Percentiles rank a stretch among this genome's conserved stretches.
phyloP scores from a whole-genome alignment of 2,888 invertebrate genomes.

The Augochlorella aurata region DNA sequence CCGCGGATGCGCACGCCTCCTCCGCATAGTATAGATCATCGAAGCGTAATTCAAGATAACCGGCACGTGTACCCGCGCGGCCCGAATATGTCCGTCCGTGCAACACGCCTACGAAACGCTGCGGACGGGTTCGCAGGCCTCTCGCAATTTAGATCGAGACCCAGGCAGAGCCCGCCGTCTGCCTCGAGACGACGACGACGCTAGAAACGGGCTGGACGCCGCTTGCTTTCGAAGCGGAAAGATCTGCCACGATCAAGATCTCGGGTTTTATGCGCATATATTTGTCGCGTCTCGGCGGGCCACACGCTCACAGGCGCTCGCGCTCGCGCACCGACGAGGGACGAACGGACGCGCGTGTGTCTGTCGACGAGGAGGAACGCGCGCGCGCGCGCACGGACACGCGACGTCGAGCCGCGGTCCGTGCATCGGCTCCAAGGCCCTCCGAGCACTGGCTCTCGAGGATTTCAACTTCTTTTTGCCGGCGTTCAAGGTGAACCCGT shows the following conservation, averaged over 20 bases:
- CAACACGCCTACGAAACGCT: neutral
- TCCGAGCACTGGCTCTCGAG: constrained; percentile 50
- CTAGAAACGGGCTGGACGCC: neutral
- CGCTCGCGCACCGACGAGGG: neutral
- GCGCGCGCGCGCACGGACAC: neutral
- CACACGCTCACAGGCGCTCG: neutral
- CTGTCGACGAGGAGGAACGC: neutral
- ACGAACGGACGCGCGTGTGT: neutral
- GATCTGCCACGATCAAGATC: constrained; percentile 32
- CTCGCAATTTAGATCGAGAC: constrained; percentile 32
- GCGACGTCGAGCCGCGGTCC: constrained; percentile 17
- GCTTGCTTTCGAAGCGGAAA: constrained; percentile 31
- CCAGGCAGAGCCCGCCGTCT: neutral
- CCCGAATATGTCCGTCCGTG: neutral
- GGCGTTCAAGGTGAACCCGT: constrained; percentile 52
- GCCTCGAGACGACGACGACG: neutral
- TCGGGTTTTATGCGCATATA: constrained; percentile 31
- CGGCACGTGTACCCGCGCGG: neutral
- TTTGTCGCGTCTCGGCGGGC: constrained; percentile 18
- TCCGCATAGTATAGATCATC: constrained; percentile 21
- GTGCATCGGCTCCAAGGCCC: constrained; percentile 54
- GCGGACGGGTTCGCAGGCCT: constrained; percentile 10
- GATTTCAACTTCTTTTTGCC: constrained; percentile 57
- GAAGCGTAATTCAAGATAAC: constrained; percentile 31
- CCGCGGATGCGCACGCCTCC: constrained; percentile 29